Base-by-base conservation (phyloP, 1,140 invertebrate species). In the Psilanteris sp. region DNA sequence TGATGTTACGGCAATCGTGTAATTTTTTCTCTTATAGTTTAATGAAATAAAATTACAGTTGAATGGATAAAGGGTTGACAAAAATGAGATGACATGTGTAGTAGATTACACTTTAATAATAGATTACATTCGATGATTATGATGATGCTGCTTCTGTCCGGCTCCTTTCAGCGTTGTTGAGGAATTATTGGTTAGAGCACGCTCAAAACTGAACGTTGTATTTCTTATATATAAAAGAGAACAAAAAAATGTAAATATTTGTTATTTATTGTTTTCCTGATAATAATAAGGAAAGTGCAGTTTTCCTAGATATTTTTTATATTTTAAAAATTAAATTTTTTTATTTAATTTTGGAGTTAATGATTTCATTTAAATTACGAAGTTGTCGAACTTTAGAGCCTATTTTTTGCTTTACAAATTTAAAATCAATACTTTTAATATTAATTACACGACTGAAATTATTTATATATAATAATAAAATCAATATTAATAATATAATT, bases 171-270 rank as follows among this genome's bases (percentile, higher is more conserved):
- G 81, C 80, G 78, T 86, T 83, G 86, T 86, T 86, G 82, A 79
- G 83, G 81, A 85, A 85, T 87, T 86, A 86, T 84, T 85, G 80
- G 79, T 85, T 87, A 86, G 82, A 81, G 80, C 82, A 83, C 80
- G 82, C 84, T 85, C 83, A 81, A 86, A 87, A 87, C 78, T 85
- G 67, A 85, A 86, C 84, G 84, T 87, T 87, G 85, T 87, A 86
- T 87, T 86, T 87, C 85, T 87, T 87, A 85, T 85, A 85, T 67
- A 75, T 75, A 75, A 75, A 74, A 75, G 31, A 68, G 52, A 67
- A 68, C 61, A 74, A 80, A 81, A n/a, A 75, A 67, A 78, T 72
- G 70, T 55, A 77, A 59, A 3, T 1, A 15, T 18, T 61, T 27
- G 57, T 55, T 39, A 41, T 72, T 72, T 64, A 72, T 71, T 71